A percentile compares a stretch with the other conserved stretches of the same genome.
These are phyloP conservation scores for Entomobrya proxima DNA, from an alignment of 2,888 invertebrate species.

Conservation along the genomic window DNA sequence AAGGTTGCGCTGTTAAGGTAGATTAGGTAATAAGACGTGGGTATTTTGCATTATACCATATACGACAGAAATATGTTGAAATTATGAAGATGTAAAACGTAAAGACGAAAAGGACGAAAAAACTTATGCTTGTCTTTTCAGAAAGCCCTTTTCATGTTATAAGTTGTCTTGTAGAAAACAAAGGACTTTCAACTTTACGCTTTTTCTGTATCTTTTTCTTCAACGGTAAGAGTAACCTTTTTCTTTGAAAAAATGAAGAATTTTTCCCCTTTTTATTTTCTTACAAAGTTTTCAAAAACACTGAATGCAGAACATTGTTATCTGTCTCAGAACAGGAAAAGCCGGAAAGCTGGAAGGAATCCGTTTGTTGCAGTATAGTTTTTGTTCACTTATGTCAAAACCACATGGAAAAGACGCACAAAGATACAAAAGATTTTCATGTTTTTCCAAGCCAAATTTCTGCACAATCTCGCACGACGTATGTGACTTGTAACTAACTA, in stretches of 20 bases:
- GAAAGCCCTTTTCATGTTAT: background rate
- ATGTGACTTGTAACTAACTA: background rate
- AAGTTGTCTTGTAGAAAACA: background rate
- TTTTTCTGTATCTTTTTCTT: conserved; percentile 26
- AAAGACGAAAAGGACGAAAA: background rate
- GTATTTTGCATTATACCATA: no score
- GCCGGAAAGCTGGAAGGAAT: background rate
- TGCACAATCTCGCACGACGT: background rate
- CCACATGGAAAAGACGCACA: background rate
- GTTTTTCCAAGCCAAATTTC: background rate
- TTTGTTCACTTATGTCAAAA: background rate
- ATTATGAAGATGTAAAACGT: background rate
- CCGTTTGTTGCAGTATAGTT: background rate
- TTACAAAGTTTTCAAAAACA: background rate
- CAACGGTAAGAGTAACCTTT: background rate
- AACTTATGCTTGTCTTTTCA: background rate
- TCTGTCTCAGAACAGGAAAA: background rate
- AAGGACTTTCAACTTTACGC: background rate
- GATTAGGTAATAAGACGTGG: background rate
- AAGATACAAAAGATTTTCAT: background rate
- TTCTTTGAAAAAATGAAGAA: background rate
- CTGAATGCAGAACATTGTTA: background rate
- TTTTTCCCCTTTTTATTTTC: no score
- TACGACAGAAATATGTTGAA: background rate
- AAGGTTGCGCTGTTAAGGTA: background rate